A percentile compares a stretch with the other conserved stretches of the same genome.
These are phyloP conservation scores for Pyxicephalus adspersus DNA, from an alignment of 2,113 vertebrate species.

Conservation along the genomic window DNA sequence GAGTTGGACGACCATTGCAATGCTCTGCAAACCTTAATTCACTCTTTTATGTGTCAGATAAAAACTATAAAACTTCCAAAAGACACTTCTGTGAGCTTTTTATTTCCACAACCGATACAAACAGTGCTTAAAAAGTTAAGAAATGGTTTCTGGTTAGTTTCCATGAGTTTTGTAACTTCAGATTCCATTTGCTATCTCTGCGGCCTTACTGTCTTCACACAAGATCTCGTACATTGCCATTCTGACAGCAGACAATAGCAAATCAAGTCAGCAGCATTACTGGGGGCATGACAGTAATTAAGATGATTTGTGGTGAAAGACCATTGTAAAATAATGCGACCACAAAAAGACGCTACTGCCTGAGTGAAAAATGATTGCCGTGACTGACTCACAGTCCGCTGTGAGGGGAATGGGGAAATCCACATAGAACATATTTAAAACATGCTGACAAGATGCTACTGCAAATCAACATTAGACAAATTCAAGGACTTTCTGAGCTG, in stretches of 20 bases:
- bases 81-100: too few species aligned
- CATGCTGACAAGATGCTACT: constrained; percentile 18
- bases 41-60: too few species aligned
- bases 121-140: too few species aligned
- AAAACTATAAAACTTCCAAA: too few species aligned
- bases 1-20: too few species aligned
- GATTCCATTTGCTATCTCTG: too few species aligned
- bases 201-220: too few species aligned
- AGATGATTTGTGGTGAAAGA: constrained; percentile 8
- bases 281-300: constrained; percentile 26
- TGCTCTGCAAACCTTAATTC: too few species aligned
- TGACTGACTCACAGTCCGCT: constrained; percentile 25
- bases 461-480: constrained; percentile 3
- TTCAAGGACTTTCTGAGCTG: too few species aligned
- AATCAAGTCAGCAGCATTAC: constrained; percentile 10
- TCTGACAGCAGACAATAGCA: constrained; percentile 3
- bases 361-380: background rate
- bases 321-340: constrained; percentile 29
- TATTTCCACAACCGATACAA: too few species aligned
- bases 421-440: background rate
- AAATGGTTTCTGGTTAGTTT: too few species aligned
- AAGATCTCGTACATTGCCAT: background rate
- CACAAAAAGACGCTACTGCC: constrained; percentile 29
- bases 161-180: too few species aligned
- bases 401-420: constrained; percentile 7